Evolutionary conservation across 2,113 vertebrate genomes (phyloP), one percentile per base, ranked within the genome.

Genomic region (Tricholaema leucomelas): DNA sequence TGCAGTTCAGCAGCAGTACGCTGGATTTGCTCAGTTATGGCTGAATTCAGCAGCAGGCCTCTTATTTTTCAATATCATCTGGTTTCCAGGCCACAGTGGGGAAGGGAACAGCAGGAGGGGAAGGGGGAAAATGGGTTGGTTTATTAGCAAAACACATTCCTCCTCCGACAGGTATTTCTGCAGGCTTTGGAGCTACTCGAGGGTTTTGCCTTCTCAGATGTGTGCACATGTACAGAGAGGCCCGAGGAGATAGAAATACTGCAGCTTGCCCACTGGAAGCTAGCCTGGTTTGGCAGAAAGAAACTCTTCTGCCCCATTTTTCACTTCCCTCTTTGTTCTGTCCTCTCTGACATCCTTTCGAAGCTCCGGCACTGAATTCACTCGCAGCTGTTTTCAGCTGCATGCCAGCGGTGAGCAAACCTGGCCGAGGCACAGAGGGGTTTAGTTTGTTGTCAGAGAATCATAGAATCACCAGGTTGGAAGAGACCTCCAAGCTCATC

Each of bases 81-180:
- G 60, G 28, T 87, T 91, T 93, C 50, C 81, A 91, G 81, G 75
- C 63, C 84, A 56, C 87, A 85, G 92, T 67, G 56, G 85, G 92
- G 67, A 70, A 48, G 5, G 42, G 33, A 93, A 67, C 88, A 92
- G 81, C 78, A 85, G 81, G 59, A 82, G 19, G 7, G 16, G 46
- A 79, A n/a, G n/a, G 36, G 48, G 48, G 12, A 10, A 6, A 21
- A 24, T 56, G 6, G 59, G 40, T 77, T 91, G 82, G 87, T 94
- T 93, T 92, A 94, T 88, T 92, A 92, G 46, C 74, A 85, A 92
- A 94, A 87, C 15, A 6, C 31, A 70, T 88, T 88, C 50, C 18
- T 91, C n/a, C 76, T 87, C 71, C 70, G 70, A 80, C 33, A 82
- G 35, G 24, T 82, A 92, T 85, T 96, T 93, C 81, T 91, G 60